Evolutionary conservation across 2,888 invertebrate species (phyloP), one percentile per base, ranked within the genome.

Genomic region (Thumatha senex): DNA sequence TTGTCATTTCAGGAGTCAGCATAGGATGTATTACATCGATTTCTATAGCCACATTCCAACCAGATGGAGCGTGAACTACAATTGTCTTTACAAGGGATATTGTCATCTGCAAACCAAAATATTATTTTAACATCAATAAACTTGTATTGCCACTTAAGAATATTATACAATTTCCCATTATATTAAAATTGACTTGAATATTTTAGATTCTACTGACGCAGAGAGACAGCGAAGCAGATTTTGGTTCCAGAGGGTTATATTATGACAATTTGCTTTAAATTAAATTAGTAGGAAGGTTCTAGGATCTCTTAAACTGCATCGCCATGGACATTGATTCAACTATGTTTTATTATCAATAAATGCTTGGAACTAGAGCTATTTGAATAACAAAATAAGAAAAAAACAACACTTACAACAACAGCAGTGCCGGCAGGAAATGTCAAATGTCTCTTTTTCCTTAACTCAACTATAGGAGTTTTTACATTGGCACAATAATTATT

Each of bases 21-120:
- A 93, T 65, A 0, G 90, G 89, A 62, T 92, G 94, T 11, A 92
- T 83, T 1, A 93, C 87, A 51, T 94, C 94, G 35, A 93, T 89
- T 74, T 95, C 95, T 34, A 92, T 68, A 0, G 90, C 85, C 0
- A 93, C 72, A 56, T 93, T 94, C 91, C 93, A 93, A 1, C 93
- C 93, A 10, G 86, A 82, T 0, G 94, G 94, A 7, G 92, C 89
- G 42, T 87, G 86, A 0, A 92, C 75, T 79, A 93, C 86, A 38
- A 94, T 80, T 0, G 93, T 85, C 74, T 94, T 94, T 10, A 94
- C 80, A 0, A 89, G 67, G 0, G 93, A 92, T 46, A 93, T 56
- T 8, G 94, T 93, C n/a, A 93, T 60, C 94, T 94, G 70, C 0
- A 80, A 81, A 30, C 0, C 13, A 24, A 29, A 13, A 1, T 8